These are phyloP conservation scores for Pteronura brasiliensis DNA, from an alignment of 2,113 vertebrate genomes.

Conservation along the genomic window DNA sequence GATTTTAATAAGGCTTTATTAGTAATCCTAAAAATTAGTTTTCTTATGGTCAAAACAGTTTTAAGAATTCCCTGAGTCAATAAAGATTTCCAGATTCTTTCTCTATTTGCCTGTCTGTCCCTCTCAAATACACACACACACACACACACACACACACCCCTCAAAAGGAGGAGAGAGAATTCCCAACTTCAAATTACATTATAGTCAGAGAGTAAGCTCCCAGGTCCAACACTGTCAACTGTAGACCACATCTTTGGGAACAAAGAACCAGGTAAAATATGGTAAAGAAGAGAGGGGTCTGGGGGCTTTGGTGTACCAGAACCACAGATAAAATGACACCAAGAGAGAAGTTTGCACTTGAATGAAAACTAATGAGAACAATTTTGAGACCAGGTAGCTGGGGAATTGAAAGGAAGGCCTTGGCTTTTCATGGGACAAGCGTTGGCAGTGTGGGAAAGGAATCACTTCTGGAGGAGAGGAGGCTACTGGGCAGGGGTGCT, in stretches of 20 bases:
- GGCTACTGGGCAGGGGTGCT: too few species aligned
- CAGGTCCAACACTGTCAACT: neutral
- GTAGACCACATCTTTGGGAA: neutral
- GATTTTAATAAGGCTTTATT: neutral
- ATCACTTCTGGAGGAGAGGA: neutral
- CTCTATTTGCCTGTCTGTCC: neutral
- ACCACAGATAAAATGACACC: neutral
- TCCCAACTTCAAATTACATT: neutral
- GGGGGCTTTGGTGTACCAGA: neutral
- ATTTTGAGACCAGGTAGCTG: neutral
- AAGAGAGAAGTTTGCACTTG: neutral
- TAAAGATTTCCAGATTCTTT: neutral
- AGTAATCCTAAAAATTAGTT: neutral
- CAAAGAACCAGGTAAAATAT: neutral
- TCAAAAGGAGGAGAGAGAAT: neutral
- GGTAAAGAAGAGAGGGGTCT: neutral
- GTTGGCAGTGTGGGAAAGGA: neutral
- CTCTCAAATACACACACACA: neutral
- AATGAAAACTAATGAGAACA: neutral
- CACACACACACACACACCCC: neutral
- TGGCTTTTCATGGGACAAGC: too few species aligned
- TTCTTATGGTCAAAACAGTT: constrained; percentile 13
- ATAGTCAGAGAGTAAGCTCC: neutral
- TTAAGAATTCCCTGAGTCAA: neutral
- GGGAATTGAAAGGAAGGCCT: neutral